Percentiles rank a stretch among this genome's conserved stretches.
Evolutionary conservation across 2,113 vertebrate species (phyloP).

Genomic region (Nematolebias whitei): DNA sequence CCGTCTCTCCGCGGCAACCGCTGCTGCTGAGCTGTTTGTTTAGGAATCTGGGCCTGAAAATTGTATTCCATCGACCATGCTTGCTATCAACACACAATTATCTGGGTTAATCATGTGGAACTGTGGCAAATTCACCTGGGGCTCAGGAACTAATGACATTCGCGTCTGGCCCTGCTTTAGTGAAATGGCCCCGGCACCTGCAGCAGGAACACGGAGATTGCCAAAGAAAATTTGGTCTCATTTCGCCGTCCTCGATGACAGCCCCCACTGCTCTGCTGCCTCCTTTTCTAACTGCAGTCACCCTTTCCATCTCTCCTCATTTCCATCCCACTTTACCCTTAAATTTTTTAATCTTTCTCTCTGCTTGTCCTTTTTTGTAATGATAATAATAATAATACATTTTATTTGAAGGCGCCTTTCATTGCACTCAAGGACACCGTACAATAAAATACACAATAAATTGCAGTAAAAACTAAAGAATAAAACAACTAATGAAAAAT

Average conservation of each 20-base stretch:
- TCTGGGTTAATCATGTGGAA: conserved; percentile 99
- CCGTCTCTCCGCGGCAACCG: conserved; percentile 71
- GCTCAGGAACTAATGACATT: conserved; percentile 99
- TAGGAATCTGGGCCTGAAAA: conserved; percentile 98
- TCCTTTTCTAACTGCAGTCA: neutral
- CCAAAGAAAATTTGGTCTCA: conserved; percentile 98
- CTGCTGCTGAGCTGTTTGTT: conserved; percentile 96
- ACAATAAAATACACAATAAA: too few relatives aligned
- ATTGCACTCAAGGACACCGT: too few relatives aligned
- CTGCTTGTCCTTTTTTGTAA: conserved; percentile 1
- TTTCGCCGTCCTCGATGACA: conserved; percentile 75
- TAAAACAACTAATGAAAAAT: too few relatives aligned
- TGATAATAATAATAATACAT: too few relatives aligned
- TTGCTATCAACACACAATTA: conserved; percentile 99
- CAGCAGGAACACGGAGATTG: conserved; percentile 99
- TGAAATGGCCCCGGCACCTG: conserved; percentile 99
- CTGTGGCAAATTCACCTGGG: conserved; percentile 99
- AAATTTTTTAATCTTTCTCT: conserved; percentile 52
- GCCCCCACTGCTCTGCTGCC: conserved; percentile 18
- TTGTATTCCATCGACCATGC: conserved; percentile 99
- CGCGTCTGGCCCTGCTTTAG: conserved; percentile 98
- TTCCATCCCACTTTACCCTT: conserved; percentile 44
- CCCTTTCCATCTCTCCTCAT: conserved; percentile 74
- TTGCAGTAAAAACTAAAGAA: too few relatives aligned
- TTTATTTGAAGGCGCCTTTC: too few relatives aligned